These are phyloP conservation scores for Calliphora vicina DNA, from an alignment of 1,140 invertebrate genomes.

Conservation along the genomic window DNA sequence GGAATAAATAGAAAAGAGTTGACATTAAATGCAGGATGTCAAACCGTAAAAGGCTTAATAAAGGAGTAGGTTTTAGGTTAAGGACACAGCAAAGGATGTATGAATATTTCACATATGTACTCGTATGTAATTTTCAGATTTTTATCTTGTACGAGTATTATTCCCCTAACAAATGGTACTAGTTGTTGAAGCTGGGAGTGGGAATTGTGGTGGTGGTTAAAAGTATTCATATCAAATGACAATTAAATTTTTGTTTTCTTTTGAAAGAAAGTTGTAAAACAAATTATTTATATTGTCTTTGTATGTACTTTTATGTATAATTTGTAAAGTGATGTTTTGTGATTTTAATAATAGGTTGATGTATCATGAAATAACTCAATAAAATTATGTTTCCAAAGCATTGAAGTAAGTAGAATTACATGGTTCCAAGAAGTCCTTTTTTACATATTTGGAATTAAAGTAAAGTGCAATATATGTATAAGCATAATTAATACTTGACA, in stretches of 20 bases:
- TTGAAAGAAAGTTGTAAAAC: not conserved
- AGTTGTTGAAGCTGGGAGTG: no score
- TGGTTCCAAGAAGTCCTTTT: no score
- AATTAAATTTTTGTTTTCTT: not conserved
- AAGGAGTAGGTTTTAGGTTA: not conserved
- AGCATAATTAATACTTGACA: no score
- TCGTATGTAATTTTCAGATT: not conserved
- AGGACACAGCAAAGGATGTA: not conserved
- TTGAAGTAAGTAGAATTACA: no score
- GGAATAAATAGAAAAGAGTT: not conserved
- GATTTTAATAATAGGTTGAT: not conserved
- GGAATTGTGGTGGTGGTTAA: not conserved
- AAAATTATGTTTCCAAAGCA: no score
- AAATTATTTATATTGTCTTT: conserved; percentile 4
- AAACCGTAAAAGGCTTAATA: not conserved
- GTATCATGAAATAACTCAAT: no score
- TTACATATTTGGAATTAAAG: no score
- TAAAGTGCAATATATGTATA: no score
- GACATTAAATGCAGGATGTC: not conserved
- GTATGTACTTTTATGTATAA: not conserved
- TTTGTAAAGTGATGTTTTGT: not conserved
- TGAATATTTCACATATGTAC: conserved; percentile 16
- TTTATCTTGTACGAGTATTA: not conserved
- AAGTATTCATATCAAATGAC: conserved; percentile 12
- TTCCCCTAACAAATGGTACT: not conserved